Base-by-base conservation (phyloP, 2,797 vertebrate species). In the Nannoperca australis region DNA sequence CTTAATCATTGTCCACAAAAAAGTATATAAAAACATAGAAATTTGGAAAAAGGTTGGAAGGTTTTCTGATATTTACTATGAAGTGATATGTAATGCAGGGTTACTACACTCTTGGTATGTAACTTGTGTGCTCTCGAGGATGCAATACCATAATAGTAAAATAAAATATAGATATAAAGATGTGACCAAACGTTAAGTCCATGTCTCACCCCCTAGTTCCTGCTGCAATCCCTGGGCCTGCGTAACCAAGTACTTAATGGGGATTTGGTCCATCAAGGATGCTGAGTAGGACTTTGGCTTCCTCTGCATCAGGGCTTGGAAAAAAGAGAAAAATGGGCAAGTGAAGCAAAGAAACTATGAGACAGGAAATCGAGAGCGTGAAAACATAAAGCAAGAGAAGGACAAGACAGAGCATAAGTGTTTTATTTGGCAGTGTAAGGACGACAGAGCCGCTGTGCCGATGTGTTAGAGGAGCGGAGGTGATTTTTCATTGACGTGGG, bases 281-380 rank as follows among this genome's bases (percentile, higher is more conserved):
- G 98, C 96, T 0, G 98, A 99, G 88, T 99, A 99, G 18, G 98
- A 99, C 86, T 97, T 98, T 60, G 98, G 98, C 77, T 99, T 99
- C 88, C 93, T 97, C 88, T 99, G 97, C 97, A 99, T 98, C 69
- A 97, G 94, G 76, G 97, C 97, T 99, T 36, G 6, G 74, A 85
- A 72, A 64, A 56, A 42, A 17, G 7, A 14, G 5, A 72, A 77
- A 65, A 73, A 58, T 55, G 2, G 22, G 24, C 60, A 36, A 74
- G 62, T 65, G 34, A 65, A 58, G 45, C 13, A 64, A 42, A 70
- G n/a, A 69, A 59, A 70, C n/a, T 1, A 44, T n/a, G n/a, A n/a
- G 51, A 81, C 10, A 58, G 56, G 56, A 38, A 76, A 83, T 15
- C 56, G 27, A 49, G 32, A 65, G 36, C 34, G 38, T 32, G 62